phyloP scores from a whole-genome alignment of 2,113 vertebrate species.

The Brienomyrus longianalis region DNA sequence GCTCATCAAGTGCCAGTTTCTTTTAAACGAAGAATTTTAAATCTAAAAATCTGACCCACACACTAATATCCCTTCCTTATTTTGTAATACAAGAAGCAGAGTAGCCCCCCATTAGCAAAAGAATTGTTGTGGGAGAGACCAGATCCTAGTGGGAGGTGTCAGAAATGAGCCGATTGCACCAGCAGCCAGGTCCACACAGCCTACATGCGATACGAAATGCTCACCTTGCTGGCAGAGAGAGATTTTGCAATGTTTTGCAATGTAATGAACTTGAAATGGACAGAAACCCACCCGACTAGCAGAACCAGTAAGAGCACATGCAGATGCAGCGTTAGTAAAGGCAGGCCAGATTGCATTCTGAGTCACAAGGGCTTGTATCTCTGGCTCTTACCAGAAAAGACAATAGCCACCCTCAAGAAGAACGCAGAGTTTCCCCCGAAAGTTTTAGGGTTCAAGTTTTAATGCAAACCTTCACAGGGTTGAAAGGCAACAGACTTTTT shows the following conservation, averaged over 20 bases:
- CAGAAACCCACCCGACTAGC: background rate
- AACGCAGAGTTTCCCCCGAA: background rate
- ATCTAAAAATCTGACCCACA: background rate
- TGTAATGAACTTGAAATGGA: background rate
- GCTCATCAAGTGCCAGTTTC: background rate
- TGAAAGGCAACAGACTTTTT: background rate
- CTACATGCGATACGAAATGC: background rate
- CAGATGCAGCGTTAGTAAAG: slow-evolving; percentile 55
- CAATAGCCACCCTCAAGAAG: background rate
- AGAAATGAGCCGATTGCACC: background rate
- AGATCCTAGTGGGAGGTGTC: background rate
- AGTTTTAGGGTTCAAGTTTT: background rate
- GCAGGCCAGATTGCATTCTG: slow-evolving; percentile 35
- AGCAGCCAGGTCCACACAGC: background rate
- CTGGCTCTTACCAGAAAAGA: background rate
- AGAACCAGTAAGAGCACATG: slow-evolving; percentile 41
- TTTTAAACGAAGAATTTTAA: background rate
- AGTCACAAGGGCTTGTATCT: background rate
- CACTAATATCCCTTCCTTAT: background rate
- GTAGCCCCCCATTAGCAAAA: background rate
- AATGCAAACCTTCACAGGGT: background rate
- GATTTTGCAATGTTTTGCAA: background rate
- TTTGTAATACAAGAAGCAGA: background rate
- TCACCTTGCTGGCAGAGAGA: background rate
- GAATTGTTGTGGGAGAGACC: background rate